Percentiles rank a stretch among this genome's conserved stretches.
Evolutionary conservation across 2,113 vertebrate genomes (phyloP).

Genomic region (Ceuthmochares aereus): DNA sequence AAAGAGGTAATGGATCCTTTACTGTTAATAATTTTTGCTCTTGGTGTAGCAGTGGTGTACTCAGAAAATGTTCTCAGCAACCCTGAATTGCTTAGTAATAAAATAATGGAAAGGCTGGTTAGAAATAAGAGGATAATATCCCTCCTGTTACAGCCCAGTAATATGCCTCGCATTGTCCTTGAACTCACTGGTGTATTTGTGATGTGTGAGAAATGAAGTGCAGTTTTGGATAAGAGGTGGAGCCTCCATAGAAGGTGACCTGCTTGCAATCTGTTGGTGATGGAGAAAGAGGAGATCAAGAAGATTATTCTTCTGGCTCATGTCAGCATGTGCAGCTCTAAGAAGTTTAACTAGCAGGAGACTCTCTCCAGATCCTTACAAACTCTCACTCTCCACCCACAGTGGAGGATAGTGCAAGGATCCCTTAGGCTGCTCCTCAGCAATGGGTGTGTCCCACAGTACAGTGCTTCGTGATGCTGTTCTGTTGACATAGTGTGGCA

Average conservation of each 20-base stretch:
- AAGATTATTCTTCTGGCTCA: background rate
- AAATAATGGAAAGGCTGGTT: constrained; percentile 55
- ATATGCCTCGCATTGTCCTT: constrained; percentile 56
- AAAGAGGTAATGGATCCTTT: constrained; percentile 85
- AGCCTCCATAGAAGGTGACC: background rate
- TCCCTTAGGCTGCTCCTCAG: background rate
- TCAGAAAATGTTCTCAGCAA: constrained; percentile 53
- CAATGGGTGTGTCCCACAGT: rapidly evolving
- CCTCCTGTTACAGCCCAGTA: constrained; percentile 28
- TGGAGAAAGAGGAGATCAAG: background rate
- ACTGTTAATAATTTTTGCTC: constrained; percentile 64
- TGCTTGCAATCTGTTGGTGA: background rate
- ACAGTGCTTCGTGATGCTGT: background rate
- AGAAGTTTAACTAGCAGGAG: background rate
- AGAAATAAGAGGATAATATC: constrained; percentile 61
- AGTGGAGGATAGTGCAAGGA: background rate
- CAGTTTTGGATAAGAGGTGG: background rate
- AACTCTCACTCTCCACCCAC: background rate
- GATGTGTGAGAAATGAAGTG: constrained; percentile 10
- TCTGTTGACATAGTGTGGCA: background rate
- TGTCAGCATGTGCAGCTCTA: background rate
- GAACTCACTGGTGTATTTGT: constrained; percentile 18
- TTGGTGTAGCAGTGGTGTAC: constrained; percentile 10
- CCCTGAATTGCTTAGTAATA: constrained; percentile 53
- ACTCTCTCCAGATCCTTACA: background rate